Conservation (phyloP, 1,140 invertebrate species). For the Drosophila hydei region DNA sequence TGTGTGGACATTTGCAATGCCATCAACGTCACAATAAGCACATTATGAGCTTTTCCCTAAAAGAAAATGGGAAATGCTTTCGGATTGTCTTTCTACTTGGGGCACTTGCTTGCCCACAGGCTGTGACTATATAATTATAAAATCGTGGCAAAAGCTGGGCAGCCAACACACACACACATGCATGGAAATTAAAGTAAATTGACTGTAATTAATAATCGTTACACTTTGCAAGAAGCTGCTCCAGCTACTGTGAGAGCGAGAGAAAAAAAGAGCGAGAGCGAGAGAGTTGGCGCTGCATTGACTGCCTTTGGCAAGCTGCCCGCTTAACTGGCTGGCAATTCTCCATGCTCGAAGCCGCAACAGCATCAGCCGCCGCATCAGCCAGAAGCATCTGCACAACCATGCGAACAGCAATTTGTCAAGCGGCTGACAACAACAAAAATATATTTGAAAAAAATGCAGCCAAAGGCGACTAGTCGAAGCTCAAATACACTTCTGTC, state of each 20-base stretch:
- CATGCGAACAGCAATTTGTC: constrained; percentile 54
- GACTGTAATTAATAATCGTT: constrained; percentile 59
- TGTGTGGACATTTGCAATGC: constrained; percentile 64
- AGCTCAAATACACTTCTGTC: neutral
- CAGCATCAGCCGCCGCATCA: constrained; percentile 6
- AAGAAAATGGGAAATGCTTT: neutral
- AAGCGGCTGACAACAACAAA: constrained; percentile 31
- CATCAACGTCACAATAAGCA: constrained; percentile 64
- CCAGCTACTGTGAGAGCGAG: neutral
- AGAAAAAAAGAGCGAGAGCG: no score
- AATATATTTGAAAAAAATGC: constrained; percentile 3
- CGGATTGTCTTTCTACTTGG: neutral
- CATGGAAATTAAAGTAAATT: constrained; percentile 39
- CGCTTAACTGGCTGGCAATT: constrained; percentile 43
- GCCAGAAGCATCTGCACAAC: constrained; percentile 35
- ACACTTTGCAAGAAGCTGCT: constrained; percentile 17
- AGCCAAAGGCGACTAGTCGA: neutral
- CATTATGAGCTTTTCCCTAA: constrained; percentile 40
- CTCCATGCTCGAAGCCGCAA: constrained; percentile 14
- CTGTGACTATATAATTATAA: constrained; percentile 58
- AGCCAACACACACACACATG: constrained; percentile 14
- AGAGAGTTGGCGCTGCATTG: constrained; percentile 7
- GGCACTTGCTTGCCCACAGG: constrained; percentile 16
- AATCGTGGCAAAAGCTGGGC: constrained; percentile 30
- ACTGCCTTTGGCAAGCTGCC: constrained; percentile 34